Evolutionary conservation across 2,888 invertebrate species (phyloP).

Genomic region (Drosophila quinaria): DNA sequence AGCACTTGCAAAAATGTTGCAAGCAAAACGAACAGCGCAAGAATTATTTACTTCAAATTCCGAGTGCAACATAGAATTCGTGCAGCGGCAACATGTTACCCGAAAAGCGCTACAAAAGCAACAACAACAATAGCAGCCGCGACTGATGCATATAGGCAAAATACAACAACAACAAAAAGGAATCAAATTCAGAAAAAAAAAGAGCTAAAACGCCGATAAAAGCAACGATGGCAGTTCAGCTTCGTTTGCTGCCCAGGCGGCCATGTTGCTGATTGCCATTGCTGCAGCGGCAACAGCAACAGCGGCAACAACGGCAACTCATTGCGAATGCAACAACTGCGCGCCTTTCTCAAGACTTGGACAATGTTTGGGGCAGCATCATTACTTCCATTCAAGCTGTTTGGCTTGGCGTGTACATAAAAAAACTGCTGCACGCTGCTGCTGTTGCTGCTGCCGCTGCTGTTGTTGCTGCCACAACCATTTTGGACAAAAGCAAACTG

Average conservation of each 20-base stretch:
- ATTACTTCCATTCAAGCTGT: constrained; percentile 82
- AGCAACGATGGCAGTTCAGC: constrained; percentile 78
- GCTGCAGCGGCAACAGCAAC: constrained; percentile 39
- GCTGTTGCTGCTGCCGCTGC: constrained; percentile 27
- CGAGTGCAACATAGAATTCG: constrained; percentile 83
- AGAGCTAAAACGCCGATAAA: constrained; percentile 74
- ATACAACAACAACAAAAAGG: constrained; percentile 25
- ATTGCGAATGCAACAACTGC: constrained; percentile 80
- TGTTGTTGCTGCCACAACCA: constrained; percentile 65
- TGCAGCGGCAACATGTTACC: constrained; percentile 81
- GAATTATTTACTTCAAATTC: constrained; percentile 80
- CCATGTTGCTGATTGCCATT: constrained; percentile 76
- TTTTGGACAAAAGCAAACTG: constrained; percentile 66
- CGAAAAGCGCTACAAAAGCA: constrained; percentile 54
- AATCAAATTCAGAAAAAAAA: constrained; percentile 9
- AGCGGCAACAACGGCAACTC: constrained; percentile 62
- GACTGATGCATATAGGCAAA: constrained; percentile 46
- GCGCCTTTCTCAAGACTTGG: constrained; percentile 76
- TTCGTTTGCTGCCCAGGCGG: constrained; percentile 82
- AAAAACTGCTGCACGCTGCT: constrained; percentile 59
- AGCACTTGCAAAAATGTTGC: constrained; percentile 77
- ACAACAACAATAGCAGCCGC: constrained; percentile 18
- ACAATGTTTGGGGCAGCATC: constrained; percentile 74
- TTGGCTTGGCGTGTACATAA: constrained; percentile 79
- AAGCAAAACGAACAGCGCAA: constrained; percentile 60